These are phyloP conservation scores for Holothuria scabra DNA, from an alignment of 53 echinoderm and acorn worm genomes.

Conservation along the genomic window DNA sequence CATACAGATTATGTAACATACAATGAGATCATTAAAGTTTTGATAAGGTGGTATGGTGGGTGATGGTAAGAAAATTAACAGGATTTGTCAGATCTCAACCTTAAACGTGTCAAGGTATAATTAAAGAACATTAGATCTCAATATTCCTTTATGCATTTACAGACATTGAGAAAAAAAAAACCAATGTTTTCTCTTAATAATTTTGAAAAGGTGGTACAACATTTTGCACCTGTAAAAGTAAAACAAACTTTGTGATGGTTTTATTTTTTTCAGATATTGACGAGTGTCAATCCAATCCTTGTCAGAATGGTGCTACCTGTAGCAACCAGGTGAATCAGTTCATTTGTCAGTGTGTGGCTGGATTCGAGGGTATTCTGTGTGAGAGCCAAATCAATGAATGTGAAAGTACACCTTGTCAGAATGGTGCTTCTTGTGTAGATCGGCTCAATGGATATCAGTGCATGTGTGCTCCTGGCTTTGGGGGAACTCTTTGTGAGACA, in stretches of 20 bases:
- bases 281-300: constrained; percentile 58
- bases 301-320: constrained; percentile 56
- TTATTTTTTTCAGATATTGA: constrained; percentile 49
- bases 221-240: too few relatives aligned
- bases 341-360: constrained; percentile 55
- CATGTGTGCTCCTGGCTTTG: constrained; percentile 58
- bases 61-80: too few relatives aligned
- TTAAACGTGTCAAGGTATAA: too few relatives aligned
- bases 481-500: constrained; percentile 58
- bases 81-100: too few relatives aligned
- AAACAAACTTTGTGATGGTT: not conserved
- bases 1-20: too few relatives aligned
- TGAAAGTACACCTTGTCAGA: constrained; percentile 65
- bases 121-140: too few relatives aligned
- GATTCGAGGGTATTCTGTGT: constrained; percentile 52
- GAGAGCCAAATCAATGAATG: constrained; percentile 72
- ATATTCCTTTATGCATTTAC: too few relatives aligned
- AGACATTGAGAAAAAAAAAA: too few relatives aligned
- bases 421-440: constrained; percentile 63
- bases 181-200: too few relatives aligned
- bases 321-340: constrained; percentile 42
- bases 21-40: too few relatives aligned
- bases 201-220: too few relatives aligned
- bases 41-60: too few relatives aligned
- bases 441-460: constrained; percentile 54